A percentile compares a stretch with the other conserved stretches of the same genome.
These are phyloP conservation scores for Oncorhynchus clarkii DNA, from an alignment of 2,113 vertebrate species.

Conservation along the genomic window DNA sequence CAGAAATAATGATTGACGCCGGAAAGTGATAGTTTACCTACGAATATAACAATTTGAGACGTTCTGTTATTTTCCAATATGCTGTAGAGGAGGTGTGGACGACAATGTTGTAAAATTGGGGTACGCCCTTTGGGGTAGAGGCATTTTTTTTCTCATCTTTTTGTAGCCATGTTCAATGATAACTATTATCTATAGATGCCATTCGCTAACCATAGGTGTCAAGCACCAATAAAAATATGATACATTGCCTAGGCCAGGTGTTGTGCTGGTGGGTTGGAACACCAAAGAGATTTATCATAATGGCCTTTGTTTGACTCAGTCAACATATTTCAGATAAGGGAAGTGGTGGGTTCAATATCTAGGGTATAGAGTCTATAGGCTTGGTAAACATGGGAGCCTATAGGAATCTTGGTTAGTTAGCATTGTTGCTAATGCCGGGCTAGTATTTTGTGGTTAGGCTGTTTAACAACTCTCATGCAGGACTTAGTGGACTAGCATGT, in stretches of 20 bases:
- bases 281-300: slow-evolving; percentile 84
- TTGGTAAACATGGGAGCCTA: no score
- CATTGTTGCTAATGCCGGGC: no score
- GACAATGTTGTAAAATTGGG: slow-evolving; percentile 36
- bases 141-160: slow-evolving; percentile 10
- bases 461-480: no score
- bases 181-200: slow-evolving; percentile 58
- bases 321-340: slow-evolving; percentile 58
- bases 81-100: slow-evolving; percentile 28
- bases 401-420: no score
- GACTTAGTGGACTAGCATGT: slow-evolving; percentile 45
- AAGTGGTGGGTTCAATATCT: not conserved
- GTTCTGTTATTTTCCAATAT: slow-evolving; percentile 45
- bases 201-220: slow-evolving; percentile 62
- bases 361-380: no score
- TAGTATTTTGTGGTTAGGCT: no score
- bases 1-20: slow-evolving; percentile 37
- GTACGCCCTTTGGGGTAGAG: slow-evolving; percentile 33
- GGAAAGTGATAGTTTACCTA: slow-evolving; percentile 47
- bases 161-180: slow-evolving; percentile 52
- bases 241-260: slow-evolving; percentile 78
- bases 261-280: slow-evolving; percentile 80
- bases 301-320: slow-evolving; percentile 85
- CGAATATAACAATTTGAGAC: slow-evolving; percentile 37
- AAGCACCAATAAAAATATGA: slow-evolving; percentile 69